Conservation (phyloP, 2,888 invertebrate species). For the Margaritifera margaritifera region DNA sequence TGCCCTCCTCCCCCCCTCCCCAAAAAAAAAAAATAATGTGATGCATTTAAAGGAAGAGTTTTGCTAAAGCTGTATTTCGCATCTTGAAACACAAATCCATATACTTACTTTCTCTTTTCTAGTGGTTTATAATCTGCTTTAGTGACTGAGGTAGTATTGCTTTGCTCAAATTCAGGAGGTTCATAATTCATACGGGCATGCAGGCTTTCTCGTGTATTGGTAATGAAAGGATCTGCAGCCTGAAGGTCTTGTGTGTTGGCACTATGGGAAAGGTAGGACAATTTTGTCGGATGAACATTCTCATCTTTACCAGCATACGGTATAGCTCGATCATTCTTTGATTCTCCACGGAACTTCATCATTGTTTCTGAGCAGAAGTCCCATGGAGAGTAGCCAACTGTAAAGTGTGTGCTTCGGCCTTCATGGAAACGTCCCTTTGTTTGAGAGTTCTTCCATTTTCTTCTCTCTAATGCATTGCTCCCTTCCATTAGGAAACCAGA, state of each 20-base stretch:
- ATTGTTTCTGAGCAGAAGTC: slow-evolving; percentile 49
- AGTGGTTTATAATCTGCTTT: slow-evolving; percentile 58
- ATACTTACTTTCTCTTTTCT: slow-evolving; percentile 40
- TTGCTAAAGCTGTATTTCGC: neutral
- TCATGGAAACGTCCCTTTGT: slow-evolving; percentile 35
- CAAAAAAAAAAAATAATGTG: too few relatives aligned
- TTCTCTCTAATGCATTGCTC: slow-evolving; percentile 35
- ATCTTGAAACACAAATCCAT: neutral
- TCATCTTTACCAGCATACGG: slow-evolving; percentile 54
- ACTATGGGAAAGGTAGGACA: slow-evolving; percentile 50
- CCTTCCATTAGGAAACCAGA: slow-evolving; percentile 46
- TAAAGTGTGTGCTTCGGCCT: slow-evolving; percentile 54
- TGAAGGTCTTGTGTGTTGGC: slow-evolving; percentile 54
- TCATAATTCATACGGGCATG: slow-evolving; percentile 39
- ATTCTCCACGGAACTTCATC: slow-evolving; percentile 44
- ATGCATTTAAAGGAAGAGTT: too few relatives aligned
- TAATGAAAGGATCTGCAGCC: slow-evolving; percentile 49
- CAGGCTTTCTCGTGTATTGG: slow-evolving; percentile 45
- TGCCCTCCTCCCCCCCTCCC: too few relatives aligned
- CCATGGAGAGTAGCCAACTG: slow-evolving; percentile 48
- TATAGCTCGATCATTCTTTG: slow-evolving; percentile 37
- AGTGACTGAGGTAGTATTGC: slow-evolving; percentile 56
- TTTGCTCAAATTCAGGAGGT: slow-evolving; percentile 26
- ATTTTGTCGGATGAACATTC: slow-evolving; percentile 38
- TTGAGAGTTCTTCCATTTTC: slow-evolving; percentile 29